These are phyloP conservation scores for Pristionchus exspectatus DNA, from an alignment of 2,888 invertebrate genomes.

Conservation along the genomic window DNA sequence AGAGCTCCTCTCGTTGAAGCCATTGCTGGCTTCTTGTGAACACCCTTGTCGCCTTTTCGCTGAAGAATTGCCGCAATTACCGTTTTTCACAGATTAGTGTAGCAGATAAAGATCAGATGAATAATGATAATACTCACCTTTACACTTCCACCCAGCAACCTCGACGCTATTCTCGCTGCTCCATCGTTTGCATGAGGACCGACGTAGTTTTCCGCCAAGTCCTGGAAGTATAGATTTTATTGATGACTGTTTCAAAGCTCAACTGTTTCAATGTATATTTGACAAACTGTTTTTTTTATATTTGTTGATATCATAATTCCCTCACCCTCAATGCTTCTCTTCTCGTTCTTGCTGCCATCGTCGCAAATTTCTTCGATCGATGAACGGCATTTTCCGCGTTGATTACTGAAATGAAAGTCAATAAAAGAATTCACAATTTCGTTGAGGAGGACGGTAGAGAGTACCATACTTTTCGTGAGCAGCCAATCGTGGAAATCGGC, in stretches of 20 bases:
- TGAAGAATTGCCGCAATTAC: not conserved
- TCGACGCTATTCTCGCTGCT: conserved; percentile 73
- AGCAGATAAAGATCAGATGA: not conserved
- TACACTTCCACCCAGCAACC: conserved; percentile 78
- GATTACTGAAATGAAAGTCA: conserved; percentile 84
- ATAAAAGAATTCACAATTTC: not conserved
- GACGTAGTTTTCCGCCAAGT: conserved; percentile 73
- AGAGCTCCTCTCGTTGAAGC: conserved; percentile 79
- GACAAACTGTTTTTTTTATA: not conserved
- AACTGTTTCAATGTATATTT: too few relatives aligned
- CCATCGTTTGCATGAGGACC: conserved; percentile 78
- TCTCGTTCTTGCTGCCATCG: conserved; percentile 95
- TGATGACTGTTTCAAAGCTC: too few relatives aligned
- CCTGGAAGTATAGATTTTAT: not conserved
- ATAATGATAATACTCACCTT: conserved; percentile 58
- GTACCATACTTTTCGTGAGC: conserved; percentile 87
- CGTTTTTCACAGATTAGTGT: too few relatives aligned
- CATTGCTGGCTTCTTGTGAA: conserved; percentile 52
- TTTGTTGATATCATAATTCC: not conserved
- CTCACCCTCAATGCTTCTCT: conserved; percentile 92
- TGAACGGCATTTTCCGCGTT: conserved; percentile 98
- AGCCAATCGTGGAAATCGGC: conserved; percentile 95
- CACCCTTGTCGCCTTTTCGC: conserved; percentile 54
- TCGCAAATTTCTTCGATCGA: conserved; percentile 94
- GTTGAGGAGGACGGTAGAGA: not conserved